phyloP scores from a whole-genome alignment of 2,888 invertebrate genomes.

The Trachelus troglodyta region DNA sequence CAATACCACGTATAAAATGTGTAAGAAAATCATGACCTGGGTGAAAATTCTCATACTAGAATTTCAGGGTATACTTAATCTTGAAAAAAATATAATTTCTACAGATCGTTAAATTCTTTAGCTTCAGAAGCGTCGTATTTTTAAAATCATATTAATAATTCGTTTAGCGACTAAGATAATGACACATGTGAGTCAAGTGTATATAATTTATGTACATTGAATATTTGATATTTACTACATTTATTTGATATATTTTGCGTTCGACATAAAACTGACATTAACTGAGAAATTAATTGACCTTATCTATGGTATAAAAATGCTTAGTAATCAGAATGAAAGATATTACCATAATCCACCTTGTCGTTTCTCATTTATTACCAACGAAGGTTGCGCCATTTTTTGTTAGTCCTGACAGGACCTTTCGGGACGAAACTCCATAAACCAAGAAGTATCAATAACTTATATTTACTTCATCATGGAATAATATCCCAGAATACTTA shows the following conservation, averaged over 20 bases:
- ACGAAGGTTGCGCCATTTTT: neutral
- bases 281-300: neutral
- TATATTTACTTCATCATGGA: neutral
- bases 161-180: no score
- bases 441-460: neutral
- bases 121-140: no score
- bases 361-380: neutral
- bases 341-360: neutral
- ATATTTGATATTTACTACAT: neutral
- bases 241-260: neutral
- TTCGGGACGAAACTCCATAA: neutral
- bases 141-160: no score
- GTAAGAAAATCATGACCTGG: no score
- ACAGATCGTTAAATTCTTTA: no score
- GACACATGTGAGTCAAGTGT: no score
- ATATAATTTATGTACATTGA: no score
- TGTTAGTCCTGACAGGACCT: neutral
- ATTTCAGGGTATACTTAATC: no score
- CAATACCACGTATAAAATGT: no score
- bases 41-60: no score
- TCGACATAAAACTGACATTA: neutral
- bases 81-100: no score
- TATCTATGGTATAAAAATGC: neutral
- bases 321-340: neutral
- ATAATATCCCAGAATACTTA: neutral